A percentile compares a stretch with the other conserved stretches of the same genome.
Evolutionary conservation across 2,113 vertebrate genomes (phyloP).

Genomic region (Eleginops maclovinus): DNA sequence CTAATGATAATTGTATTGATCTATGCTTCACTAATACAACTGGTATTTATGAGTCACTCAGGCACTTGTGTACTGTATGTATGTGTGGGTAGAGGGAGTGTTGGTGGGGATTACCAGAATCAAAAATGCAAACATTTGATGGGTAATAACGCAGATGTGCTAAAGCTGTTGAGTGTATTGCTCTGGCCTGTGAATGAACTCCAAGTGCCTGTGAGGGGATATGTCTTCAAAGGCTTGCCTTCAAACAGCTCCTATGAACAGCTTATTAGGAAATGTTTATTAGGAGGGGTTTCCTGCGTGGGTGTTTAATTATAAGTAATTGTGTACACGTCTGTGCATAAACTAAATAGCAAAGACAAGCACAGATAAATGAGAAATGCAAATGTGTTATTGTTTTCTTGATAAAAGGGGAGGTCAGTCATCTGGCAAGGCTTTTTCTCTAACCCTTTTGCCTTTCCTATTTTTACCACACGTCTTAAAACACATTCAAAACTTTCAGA

Average conservation of each 20-base stretch:
- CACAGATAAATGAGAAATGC: constrained; percentile 36
- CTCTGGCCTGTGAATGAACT: constrained; percentile 14
- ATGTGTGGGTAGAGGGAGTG: too few species aligned
- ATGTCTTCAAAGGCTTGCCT: constrained; percentile 16
- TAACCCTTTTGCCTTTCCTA: too few species aligned
- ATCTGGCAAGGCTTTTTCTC: background rate
- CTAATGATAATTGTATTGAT: too few species aligned
- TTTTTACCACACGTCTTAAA: too few species aligned
- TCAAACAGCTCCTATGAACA: constrained; percentile 11
- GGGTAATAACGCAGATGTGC: background rate
- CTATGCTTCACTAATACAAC: too few species aligned
- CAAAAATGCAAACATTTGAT: background rate
- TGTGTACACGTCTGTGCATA: background rate
- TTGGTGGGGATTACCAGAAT: background rate
- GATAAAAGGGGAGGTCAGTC: constrained; percentile 39
- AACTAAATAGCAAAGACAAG: constrained; percentile 7
- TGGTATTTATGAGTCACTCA: too few species aligned
- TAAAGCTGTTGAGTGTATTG: background rate
- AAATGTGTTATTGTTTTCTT: constrained; percentile 16
- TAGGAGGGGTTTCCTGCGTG: background rate
- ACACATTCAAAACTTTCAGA: too few species aligned
- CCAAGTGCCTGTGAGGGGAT: background rate
- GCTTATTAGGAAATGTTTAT: constrained; percentile 6
- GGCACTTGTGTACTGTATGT: too few species aligned
- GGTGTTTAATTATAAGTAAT: constrained; percentile 2